Conservation (phyloP, 2,797 vertebrate species). For the Dromococcyx pavoninus region DNA sequence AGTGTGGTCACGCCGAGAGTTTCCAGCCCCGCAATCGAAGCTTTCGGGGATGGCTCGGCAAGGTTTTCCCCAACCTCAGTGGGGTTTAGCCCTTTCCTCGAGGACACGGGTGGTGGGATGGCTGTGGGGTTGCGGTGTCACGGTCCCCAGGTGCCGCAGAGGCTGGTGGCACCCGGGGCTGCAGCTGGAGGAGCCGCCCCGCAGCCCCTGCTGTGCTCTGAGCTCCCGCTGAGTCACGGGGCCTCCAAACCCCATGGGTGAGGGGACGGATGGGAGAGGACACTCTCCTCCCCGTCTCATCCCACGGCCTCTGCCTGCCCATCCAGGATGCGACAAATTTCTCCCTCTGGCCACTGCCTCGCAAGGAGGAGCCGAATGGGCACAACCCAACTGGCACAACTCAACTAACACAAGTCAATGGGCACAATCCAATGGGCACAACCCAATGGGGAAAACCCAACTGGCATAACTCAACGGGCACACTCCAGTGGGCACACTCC, state of each 20-base stretch:
- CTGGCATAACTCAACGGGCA: too few relatives aligned
- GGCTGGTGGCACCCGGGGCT: background rate
- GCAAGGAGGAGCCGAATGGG: background rate
- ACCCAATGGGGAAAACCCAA: background rate
- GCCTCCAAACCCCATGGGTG: background rate
- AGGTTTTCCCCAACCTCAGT: background rate
- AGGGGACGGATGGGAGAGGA: background rate
- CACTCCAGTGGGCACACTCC: too few relatives aligned
- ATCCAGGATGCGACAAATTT: background rate
- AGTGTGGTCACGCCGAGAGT: background rate
- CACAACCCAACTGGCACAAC: background rate
- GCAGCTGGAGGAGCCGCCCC: background rate
- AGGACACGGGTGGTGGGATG: background rate
- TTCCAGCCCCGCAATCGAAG: fast-evolving
- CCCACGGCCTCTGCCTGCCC: background rate
- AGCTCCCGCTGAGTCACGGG: background rate
- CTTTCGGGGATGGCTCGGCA: background rate
- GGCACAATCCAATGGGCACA: too few relatives aligned
- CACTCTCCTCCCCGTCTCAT: fast-evolving
- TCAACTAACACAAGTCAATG: too few relatives aligned
- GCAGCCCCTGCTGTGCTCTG: background rate
- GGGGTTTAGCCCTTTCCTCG: background rate
- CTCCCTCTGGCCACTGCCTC: fast-evolving
- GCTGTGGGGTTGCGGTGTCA: background rate
- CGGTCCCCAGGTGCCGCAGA: background rate